phyloP scores from a whole-genome alignment of 1,140 invertebrate species.

The Aphis craccivora region DNA sequence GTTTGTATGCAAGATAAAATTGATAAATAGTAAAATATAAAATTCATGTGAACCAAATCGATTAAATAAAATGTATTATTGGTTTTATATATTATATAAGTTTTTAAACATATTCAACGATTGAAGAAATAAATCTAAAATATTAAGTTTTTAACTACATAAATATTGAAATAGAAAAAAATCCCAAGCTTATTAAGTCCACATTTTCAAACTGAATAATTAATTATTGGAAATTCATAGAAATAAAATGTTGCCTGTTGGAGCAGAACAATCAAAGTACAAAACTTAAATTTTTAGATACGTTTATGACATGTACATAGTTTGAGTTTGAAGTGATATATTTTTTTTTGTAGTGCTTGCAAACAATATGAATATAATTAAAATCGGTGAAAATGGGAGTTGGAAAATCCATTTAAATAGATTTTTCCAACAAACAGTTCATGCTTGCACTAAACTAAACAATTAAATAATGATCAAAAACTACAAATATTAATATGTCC shows the following conservation, averaged over 20 bases:
- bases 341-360: no score
- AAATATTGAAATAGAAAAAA: background rate
- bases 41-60: no score
- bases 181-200: background rate
- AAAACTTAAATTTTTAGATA: background rate
- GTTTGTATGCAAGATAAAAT: background rate
- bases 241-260: background rate
- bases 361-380: no score
- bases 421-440: background rate
- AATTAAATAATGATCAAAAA: background rate
- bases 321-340: background rate
- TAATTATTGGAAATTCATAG: background rate
- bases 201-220: background rate
- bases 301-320: background rate
- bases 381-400: no score
- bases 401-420: no score
- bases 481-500: background rate
- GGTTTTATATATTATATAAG: no score
- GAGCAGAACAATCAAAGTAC: background rate
- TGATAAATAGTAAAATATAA: background rate
- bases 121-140: background rate
- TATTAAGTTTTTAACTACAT: background rate
- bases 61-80: no score
- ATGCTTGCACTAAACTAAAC: background rate
- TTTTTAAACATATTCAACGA: background rate